Evolutionary conservation across 2,888 invertebrate genomes (phyloP), one percentile per base, ranked within the genome.

Genomic region (Apotomis capreana): DNA sequence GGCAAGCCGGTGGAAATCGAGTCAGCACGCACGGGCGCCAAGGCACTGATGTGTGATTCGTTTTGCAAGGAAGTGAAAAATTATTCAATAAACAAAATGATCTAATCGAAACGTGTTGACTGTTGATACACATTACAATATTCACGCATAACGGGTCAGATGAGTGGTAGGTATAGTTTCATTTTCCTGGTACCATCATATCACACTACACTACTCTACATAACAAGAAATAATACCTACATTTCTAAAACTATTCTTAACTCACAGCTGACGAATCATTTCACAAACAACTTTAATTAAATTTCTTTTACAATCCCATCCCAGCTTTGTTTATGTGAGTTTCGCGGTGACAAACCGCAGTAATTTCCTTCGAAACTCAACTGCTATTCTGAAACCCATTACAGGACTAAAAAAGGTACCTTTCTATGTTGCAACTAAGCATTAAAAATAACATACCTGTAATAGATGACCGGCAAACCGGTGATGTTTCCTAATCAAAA

Each of bases 401-500:
- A 40, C 40, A 40, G 40, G 40, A 40, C 40, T 6, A 40, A 40
- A 40, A 40, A 6, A 40, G 6, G 40, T 6, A 40, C 40, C 40
- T 26, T 26, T 26, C 40, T 40, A 6, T 40, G 40, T 40, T 40
- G 62, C 63, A 67, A 71, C 55, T 68, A 55, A 73, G 58, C 79
- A 79, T 75, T 52, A 55, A 52, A 69, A 68, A 67, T n/a, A 74
- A 61, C 70, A 67, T 89, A 92, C 92, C 91, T 91, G 87, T 74
- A 82, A 80, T 82, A 79, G 84, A 84, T 84, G 84, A 83, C 87
- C 86, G 83, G 80, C 81, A 77, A 84, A 86, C 76, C 78, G 79
- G 76, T 80, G 83, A 77, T 81, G 84, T 83, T 85, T 84, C 84
- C 81, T 85, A 87, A 87, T 87, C 87, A 89, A 89, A 90, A 90